Evolutionary conservation across 2,888 invertebrate genomes (phyloP).

Genomic region (Copidosoma aretas): DNA sequence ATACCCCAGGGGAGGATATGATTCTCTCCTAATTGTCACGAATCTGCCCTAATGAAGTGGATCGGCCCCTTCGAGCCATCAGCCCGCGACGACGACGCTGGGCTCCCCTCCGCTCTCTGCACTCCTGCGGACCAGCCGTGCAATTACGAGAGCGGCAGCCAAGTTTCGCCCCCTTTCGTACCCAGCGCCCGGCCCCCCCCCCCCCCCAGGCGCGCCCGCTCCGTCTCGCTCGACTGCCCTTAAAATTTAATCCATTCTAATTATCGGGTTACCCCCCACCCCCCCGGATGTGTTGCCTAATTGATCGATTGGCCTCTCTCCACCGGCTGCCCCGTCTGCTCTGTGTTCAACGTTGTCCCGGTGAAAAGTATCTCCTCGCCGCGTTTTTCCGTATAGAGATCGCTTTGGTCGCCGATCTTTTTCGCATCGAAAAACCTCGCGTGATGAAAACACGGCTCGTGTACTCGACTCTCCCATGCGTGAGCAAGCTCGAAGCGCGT

Average conservation of each 20-base stretch:
- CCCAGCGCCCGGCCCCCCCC: no score
- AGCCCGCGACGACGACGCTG: slow-evolving; percentile 18
- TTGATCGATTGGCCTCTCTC: slow-evolving; percentile 20
- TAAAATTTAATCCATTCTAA: slow-evolving; percentile 33
- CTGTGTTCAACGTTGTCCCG: no score
- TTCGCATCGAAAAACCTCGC: no score
- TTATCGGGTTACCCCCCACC: slow-evolving; percentile 29
- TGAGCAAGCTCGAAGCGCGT: no score
- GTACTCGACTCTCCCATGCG: no score
- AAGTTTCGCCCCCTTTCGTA: slow-evolving; percentile 9
- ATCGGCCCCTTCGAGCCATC: slow-evolving; percentile 42
- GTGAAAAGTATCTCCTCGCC: no score
- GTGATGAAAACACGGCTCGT: no score
- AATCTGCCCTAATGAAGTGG: slow-evolving; percentile 45
- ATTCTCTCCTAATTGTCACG: slow-evolving; percentile 44
- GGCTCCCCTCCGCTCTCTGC: no score
- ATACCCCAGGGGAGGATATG: slow-evolving; percentile 32
- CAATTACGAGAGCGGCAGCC: slow-evolving; percentile 25
- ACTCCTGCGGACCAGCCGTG: slow-evolving; percentile 19
- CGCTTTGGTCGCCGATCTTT: no score
- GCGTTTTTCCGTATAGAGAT: no score
- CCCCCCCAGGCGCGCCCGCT: not conserved
- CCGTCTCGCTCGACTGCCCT: slow-evolving; percentile 5
- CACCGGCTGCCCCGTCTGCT: no score
- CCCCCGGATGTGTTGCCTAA: slow-evolving; percentile 9